Evolutionary conservation across 2,888 invertebrate species (phyloP), one percentile per base, ranked within the genome.

Genomic region (Hermaeophaga mercurialis): DNA sequence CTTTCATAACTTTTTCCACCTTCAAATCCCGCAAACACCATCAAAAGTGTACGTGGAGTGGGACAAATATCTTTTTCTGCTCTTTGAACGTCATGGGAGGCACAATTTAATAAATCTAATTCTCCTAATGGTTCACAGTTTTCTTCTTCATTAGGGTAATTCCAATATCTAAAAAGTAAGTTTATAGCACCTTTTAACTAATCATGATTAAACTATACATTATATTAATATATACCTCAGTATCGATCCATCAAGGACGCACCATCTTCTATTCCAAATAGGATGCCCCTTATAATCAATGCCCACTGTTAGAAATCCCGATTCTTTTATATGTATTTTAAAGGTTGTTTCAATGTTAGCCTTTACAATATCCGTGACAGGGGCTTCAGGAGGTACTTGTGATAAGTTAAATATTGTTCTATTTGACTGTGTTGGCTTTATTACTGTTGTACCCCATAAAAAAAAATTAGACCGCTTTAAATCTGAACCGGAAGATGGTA

Each of bases 261-360:
- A 62, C 62, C 62, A 62, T 24, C 52, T 45, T 33, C 49, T 41
- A 18, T 47, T 59, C 59, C 62, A 62, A 34, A 59, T n/a, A 6
- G 54, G 41, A 24, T 38, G 19, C 4, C 53, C 48, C 14, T 49
- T 54, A 8, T 24, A 33, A 8, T 56, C 56, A 2, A 31, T 7
- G 1, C 56, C 56, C 4, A 59, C 14, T 6, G 53, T 59, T 8
- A 59, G 34, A 11, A 59, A 56, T 19, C 59, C 59, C 1, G 11
- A 12, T 17, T 41, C 34, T 19, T 17, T 38, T 9, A 52, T 18
- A 12, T 45, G 28, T 8, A 58, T 52, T n/a, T 31, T 48, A 7
- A 41, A 31, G 26, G 26, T 18, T 7, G 43, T 49, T 31, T 50
- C 19, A 7, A 56, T 22, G 2, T 54, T 46, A 22, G 47, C 56